phyloP scores from a whole-genome alignment of 2,113 vertebrate species.

The Albula glossodonta region DNA sequence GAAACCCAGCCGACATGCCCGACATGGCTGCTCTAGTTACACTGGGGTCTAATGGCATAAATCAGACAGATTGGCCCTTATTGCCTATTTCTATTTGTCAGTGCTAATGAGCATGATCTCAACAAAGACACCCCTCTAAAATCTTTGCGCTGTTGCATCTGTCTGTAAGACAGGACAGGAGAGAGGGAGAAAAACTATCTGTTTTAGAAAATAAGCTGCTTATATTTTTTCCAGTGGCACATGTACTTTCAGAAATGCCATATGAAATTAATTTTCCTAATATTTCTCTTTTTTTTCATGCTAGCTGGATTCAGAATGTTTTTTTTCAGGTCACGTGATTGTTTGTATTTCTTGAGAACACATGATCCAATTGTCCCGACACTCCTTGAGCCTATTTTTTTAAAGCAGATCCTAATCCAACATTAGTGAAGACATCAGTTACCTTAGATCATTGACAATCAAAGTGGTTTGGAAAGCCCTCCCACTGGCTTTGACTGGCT shows the following conservation, averaged over 20 bases:
- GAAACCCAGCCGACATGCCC: not conserved
- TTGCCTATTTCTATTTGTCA: slow-evolving; percentile 33
- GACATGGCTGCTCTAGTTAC: slow-evolving; percentile 1
- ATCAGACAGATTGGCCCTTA: slow-evolving; percentile 31
- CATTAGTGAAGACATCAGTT: slow-evolving; percentile 41
- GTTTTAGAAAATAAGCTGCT: not conserved
- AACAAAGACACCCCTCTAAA: slow-evolving; percentile 45
- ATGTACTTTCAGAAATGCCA: too few species aligned
- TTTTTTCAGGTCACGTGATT: too few species aligned
- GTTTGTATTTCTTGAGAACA: slow-evolving; percentile 42
- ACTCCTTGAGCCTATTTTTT: slow-evolving; percentile 10
- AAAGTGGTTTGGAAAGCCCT: slow-evolving; percentile 30
- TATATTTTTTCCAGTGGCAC: not conserved
- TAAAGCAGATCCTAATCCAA: slow-evolving; percentile 32
- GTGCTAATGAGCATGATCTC: slow-evolving; percentile 44
- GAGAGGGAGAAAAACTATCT: too few species aligned
- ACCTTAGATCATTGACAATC: slow-evolving; percentile 40
- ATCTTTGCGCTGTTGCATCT: not conserved
- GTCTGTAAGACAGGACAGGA: not conserved
- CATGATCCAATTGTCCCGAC: slow-evolving; percentile 39
- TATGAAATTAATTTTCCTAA: too few species aligned
- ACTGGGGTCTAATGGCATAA: slow-evolving; percentile 38
- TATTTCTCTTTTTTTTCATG: too few species aligned
- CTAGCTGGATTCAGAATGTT: not conserved
- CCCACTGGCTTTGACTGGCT: slow-evolving; percentile 39